Conservation (phyloP, 2,888 invertebrate species). For the Netelia inedita region DNA sequence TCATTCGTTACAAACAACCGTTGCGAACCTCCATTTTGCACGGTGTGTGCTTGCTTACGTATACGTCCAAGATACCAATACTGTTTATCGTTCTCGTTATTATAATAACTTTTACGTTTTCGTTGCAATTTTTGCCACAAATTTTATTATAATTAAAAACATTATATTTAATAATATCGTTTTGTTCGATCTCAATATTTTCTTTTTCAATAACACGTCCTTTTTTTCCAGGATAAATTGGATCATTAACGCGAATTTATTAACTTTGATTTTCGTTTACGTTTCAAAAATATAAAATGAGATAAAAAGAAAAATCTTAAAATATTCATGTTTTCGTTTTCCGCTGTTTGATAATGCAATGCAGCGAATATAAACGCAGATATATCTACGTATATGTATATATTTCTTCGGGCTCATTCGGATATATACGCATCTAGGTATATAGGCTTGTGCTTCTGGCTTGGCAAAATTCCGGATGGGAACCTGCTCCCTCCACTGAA, state of each 20-base stretch:
- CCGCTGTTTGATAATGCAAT: neutral
- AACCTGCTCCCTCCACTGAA: constrained; percentile 45
- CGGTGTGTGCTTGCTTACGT: constrained; percentile 6
- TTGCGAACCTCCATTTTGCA: constrained; percentile 23
- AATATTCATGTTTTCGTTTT: neutral
- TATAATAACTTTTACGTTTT: neutral
- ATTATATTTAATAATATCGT: too few relatives aligned
- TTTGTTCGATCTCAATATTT: too few relatives aligned
- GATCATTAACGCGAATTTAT: too few relatives aligned
- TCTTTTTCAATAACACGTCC: too few relatives aligned
- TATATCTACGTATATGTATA: neutral
- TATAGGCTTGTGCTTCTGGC: neutral
- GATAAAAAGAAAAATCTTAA: neutral
- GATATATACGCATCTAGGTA: neutral
- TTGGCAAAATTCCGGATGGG: constrained; percentile 2
- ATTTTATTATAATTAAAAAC: too few relatives aligned
- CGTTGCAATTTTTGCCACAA: too few relatives aligned
- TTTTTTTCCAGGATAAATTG: too few relatives aligned
- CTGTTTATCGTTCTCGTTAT: neutral
- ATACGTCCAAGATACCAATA: neutral
- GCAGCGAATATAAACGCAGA: neutral
- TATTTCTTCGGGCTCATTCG: neutral
- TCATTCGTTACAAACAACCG: constrained; percentile 39
- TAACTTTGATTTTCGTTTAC: too few relatives aligned
- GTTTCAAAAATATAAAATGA: too few relatives aligned